Evolutionary conservation across 2,888 invertebrate genomes (phyloP), one percentile per base, ranked within the genome.

Genomic region (Cephalotes varians): DNA sequence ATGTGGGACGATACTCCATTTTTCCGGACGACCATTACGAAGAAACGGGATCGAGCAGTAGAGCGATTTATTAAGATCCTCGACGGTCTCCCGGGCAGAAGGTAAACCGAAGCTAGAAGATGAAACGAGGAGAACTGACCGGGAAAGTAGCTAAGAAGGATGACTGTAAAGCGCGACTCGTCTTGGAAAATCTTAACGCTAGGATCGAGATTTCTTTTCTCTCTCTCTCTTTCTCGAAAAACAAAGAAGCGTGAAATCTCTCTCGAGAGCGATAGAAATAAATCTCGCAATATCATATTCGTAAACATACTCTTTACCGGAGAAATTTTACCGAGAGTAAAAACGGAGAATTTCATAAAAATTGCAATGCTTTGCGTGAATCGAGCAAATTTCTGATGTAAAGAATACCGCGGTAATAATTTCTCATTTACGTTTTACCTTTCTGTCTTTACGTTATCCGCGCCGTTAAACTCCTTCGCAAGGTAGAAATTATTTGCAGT

Each of bases 1-100:
- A 85, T 83, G 60, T 83, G 49, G 31, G 62, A 5, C 72, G 82
- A 81, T 69, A 71, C 84, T 88, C 83, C 81, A 87, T 88, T 84
- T 85, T 85, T 88, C 88, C 73, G 40, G 34, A 47, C n/a, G 28
- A 21, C 31, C 54, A n/a, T 58, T 58, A n/a, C 31, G 47, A 73
- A 73, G 69, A 62, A 82, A 74, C 73, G 82, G 81, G 76, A 84
- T 84, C 44, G 84, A 83, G 77, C 77, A 71, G 18, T 31, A 77
- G 62, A 81, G 62, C 87, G 85, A 88, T 88, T 88, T 88, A 88
- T 88, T 85, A 87, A 88, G 88, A 87, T 87, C 80, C 81, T 56
- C 81, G 84, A 56, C 86, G 86, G 82, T 74, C 64, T 85, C 86
- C 83, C 82, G 85, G 83, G 80, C 82, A 58, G 82, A 80, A 81